These are phyloP conservation scores for Thymallus thymallus DNA, from an alignment of 2,113 vertebrate genomes.

Conservation along the genomic window DNA sequence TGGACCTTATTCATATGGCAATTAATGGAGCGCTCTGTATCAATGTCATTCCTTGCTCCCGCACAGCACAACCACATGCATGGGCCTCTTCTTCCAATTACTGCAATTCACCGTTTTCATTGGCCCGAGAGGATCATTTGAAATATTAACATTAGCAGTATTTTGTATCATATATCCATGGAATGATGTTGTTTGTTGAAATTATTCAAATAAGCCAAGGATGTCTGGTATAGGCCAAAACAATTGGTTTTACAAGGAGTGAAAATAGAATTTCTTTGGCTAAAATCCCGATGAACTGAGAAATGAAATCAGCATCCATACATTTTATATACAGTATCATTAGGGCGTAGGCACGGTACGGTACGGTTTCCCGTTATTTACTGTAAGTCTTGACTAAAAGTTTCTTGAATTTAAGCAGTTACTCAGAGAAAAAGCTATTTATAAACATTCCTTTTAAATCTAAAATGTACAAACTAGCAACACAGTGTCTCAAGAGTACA, in stretches of 20 bases:
- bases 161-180: background rate
- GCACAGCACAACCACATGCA: too few relatives aligned
- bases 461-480: conserved; percentile 10
- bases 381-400: background rate
- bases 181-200: too few relatives aligned
- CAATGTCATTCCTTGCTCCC: too few relatives aligned
- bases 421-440: background rate
- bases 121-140: background rate
- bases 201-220: too few relatives aligned
- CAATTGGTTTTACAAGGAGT: too few relatives aligned
- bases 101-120: background rate
- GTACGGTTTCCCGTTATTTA: background rate
- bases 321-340: background rate
- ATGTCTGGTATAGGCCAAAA: too few relatives aligned
- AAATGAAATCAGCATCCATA: background rate
- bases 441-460: background rate
- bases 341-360: background rate
- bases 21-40: too few relatives aligned
- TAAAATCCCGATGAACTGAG: too few relatives aligned
- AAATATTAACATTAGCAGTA: background rate
- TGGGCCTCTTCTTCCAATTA: too few relatives aligned
- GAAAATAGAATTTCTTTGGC: too few relatives aligned
- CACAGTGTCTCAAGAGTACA: conserved; percentile 45
- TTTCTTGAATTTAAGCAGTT: background rate
- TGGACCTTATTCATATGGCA: background rate